Evolutionary conservation across 2,888 invertebrate genomes (phyloP), one percentile per base, ranked within the genome.

Genomic region (Biston stratarius): DNA sequence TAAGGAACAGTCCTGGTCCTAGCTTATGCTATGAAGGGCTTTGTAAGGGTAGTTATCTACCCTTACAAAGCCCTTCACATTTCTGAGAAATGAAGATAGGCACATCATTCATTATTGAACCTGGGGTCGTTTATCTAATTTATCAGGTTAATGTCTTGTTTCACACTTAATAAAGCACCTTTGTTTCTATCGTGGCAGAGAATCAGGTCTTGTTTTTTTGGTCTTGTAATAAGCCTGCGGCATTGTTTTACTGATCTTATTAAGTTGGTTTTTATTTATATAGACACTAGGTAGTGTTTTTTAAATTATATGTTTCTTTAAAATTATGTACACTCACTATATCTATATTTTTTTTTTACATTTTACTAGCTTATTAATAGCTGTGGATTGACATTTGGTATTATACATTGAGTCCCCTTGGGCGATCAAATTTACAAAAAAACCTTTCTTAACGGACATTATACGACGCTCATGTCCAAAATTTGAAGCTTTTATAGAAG

Each of bases 111-210:
- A 69, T 65, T 57, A 71, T 52, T 58, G 53, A 64, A 52, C 62
- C 38, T 24, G 51, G 71, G 70, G 70, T 69, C 63, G 61, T 68
- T 74, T 79, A 81, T 83, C 78, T 67, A 61, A 70, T 71, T 82
- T 83, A 84, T 84, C 79, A 68, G 61, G 57, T 52, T 70, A 74
- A 79, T 74, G 74, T 71, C 67, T 72, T 72, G 76, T 74, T 83
- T 82, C 77, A 83, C 84, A 83, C 84, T 68, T 77, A 73, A 81
- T 84, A 81, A 78, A 74, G 72, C 65, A 60, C 63, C 64, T 56
- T 75, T 83, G 79, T 79, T 76, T 62, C 56, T 58, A 64, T 63
- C 59, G 24, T 10, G 49, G 47, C 9, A 14, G 55, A 69, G 59
- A 66, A 68, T 64, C 61, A 51, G 44, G 53, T 53, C n/a, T 66